Conservation (phyloP, 2,113 vertebrate genomes). For the Oophaga pumilio region DNA sequence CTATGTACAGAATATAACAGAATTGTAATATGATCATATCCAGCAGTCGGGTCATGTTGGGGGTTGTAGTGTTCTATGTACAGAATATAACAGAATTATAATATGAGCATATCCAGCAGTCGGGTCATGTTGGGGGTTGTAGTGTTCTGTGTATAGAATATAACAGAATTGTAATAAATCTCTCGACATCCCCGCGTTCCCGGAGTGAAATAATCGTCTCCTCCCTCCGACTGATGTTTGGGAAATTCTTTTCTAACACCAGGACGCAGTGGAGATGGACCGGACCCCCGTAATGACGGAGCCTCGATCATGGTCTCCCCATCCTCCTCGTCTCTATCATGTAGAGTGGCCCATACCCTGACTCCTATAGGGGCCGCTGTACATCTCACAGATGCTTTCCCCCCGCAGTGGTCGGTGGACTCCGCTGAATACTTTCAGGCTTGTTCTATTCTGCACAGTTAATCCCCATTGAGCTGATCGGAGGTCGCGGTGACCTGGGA, state of each 20-base stretch:
- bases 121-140: neutral
- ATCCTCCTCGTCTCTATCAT: neutral
- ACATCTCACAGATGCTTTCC: too few species aligned
- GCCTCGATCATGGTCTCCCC: too few species aligned
- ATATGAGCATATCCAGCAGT: neutral
- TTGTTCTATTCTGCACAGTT: slow-evolving; percentile 41
- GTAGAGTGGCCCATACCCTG: neutral
- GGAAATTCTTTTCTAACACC: neutral
- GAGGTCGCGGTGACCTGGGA: slow-evolving; percentile 63
- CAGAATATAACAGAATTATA: too few species aligned
- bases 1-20: too few species aligned
- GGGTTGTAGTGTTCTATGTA: neutral
- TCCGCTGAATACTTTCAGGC: slow-evolving; percentile 15
- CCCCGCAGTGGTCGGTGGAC: neutral
- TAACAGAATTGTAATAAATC: neutral
- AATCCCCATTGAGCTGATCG: slow-evolving; percentile 32
- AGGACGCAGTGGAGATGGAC: neutral
- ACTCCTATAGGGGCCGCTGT: neutral
- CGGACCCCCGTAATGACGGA: neutral
- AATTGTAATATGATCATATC: too few species aligned
- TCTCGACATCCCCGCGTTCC: neutral
- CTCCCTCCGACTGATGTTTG: neutral
- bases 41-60: neutral
- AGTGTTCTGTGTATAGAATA: too few species aligned
- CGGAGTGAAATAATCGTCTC: neutral